Conservation (phyloP, 2,113 vertebrate species). For the Euleptes europaea region DNA sequence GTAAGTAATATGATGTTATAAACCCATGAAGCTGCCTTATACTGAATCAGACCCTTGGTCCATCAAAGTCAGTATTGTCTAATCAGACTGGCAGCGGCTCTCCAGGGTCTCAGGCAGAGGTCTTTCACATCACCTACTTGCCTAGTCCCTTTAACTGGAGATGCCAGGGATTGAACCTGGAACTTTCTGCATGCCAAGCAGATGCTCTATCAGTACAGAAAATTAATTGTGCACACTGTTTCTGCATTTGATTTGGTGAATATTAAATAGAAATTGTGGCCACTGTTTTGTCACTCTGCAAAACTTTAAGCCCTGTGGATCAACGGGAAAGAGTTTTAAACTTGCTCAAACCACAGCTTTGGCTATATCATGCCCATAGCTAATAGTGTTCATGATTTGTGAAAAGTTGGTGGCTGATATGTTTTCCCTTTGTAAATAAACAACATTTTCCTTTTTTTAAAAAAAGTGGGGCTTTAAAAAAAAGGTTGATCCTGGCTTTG, state of each 20-base stretch:
- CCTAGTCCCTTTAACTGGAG: no score
- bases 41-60: no score
- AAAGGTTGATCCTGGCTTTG: slow-evolving; percentile 13
- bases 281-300: not conserved
- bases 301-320: no score
- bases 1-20: not conserved
- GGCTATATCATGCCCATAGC: not conserved
- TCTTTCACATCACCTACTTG: no score
- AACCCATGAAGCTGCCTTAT: no score
- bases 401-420: not conserved
- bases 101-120: no score
- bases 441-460: not conserved
- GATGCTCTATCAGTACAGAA: not conserved
- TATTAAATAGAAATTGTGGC: not conserved
- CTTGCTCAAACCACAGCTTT: not conserved
- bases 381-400: slow-evolving; percentile 1
- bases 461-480: slow-evolving; percentile 2
- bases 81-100: no score
- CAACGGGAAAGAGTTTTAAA: not conserved
- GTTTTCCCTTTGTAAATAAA: slow-evolving; percentile 14
- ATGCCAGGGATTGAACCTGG: no score
- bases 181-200: no score
- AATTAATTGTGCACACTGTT: not conserved
- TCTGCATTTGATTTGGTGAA: not conserved
- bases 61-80: no score